Conservation (phyloP, 2,797 vertebrate species). For the Acanthurus tractus region DNA sequence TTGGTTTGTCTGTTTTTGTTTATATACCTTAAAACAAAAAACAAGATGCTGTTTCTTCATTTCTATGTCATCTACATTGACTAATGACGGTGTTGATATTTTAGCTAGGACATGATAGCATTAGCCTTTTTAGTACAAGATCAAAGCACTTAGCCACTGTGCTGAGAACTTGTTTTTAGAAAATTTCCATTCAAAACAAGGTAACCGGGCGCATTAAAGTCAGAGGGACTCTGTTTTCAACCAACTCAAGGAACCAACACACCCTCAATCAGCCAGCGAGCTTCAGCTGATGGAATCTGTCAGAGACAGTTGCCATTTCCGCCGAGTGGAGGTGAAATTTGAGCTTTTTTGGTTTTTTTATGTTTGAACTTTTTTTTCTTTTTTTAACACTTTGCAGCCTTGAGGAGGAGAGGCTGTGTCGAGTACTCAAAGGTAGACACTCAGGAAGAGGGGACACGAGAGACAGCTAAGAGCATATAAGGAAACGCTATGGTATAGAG, state of each 20-base stretch:
- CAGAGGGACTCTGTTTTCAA: neutral
- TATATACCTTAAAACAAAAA: no score
- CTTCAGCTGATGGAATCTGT: neutral
- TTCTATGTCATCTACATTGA: neutral
- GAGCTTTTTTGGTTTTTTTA: neutral
- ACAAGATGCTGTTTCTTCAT: no score
- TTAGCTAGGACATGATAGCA: neutral
- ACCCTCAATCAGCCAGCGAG: constrained; percentile 1
- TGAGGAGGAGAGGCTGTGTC: neutral
- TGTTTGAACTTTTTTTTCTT: constrained; percentile 9
- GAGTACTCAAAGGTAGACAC: constrained; percentile 13
- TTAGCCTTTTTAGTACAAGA: neutral
- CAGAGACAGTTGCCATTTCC: neutral
- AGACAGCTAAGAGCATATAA: constrained; percentile 53
- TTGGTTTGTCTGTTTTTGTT: neutral
- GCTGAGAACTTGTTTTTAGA: neutral
- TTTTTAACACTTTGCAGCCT: constrained; percentile 11
- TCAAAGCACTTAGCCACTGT: neutral
- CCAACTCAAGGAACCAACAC: neutral
- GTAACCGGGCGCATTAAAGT: neutral
- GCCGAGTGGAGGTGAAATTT: neutral
- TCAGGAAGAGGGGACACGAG: constrained; percentile 10
- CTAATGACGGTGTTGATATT: neutral
- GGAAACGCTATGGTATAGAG: constrained; percentile 45
- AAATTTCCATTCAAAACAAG: neutral